A percentile compares a stretch with the other conserved stretches of the same genome.
These are phyloP conservation scores for Neria commutata DNA, from an alignment of 2,888 invertebrate genomes.

Conservation along the genomic window DNA sequence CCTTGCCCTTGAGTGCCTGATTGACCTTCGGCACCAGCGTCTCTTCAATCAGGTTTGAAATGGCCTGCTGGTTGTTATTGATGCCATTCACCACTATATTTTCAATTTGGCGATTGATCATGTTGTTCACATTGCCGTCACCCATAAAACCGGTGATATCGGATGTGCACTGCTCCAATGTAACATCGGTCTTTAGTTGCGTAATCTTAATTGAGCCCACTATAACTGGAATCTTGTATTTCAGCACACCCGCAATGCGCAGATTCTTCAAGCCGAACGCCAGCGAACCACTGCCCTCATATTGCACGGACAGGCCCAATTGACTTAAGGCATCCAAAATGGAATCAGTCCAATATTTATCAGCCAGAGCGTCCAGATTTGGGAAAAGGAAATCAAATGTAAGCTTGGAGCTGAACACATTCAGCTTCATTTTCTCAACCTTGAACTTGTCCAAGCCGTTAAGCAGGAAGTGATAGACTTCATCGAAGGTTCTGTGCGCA, in stretches of 20 bases:
- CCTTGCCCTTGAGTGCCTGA: slow-evolving; percentile 48
- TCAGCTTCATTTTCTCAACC: slow-evolving; percentile 49
- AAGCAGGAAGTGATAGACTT: slow-evolving; percentile 44
- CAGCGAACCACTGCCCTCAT: slow-evolving; percentile 48
- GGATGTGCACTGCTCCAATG: slow-evolving; percentile 43
- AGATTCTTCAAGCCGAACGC: slow-evolving; percentile 48
- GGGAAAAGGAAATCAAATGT: slow-evolving; percentile 49
- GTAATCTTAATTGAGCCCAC: slow-evolving; percentile 54
- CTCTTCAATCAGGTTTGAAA: slow-evolving; percentile 49
- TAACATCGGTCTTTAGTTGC: slow-evolving; percentile 44
- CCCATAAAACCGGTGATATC: slow-evolving; percentile 50
- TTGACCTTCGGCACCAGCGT: slow-evolving; percentile 46
- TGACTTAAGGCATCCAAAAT: slow-evolving; percentile 44
- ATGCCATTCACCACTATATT: slow-evolving; percentile 40
- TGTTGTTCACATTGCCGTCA: slow-evolving; percentile 39
- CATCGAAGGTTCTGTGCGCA: slow-evolving; percentile 44
- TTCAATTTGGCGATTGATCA: slow-evolving; percentile 47
- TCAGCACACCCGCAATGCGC: slow-evolving; percentile 44
- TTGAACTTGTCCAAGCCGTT: slow-evolving; percentile 52
- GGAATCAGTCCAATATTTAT: slow-evolving; percentile 50
- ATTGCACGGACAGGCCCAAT: slow-evolving; percentile 46
- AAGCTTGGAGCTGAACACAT: slow-evolving; percentile 42
- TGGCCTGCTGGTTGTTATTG: slow-evolving; percentile 43
- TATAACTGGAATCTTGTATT: slow-evolving; percentile 51
- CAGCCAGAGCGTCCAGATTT: slow-evolving; percentile 45